phyloP scores from a whole-genome alignment of 2,888 invertebrate species.

The Phaonia tiefii region DNA sequence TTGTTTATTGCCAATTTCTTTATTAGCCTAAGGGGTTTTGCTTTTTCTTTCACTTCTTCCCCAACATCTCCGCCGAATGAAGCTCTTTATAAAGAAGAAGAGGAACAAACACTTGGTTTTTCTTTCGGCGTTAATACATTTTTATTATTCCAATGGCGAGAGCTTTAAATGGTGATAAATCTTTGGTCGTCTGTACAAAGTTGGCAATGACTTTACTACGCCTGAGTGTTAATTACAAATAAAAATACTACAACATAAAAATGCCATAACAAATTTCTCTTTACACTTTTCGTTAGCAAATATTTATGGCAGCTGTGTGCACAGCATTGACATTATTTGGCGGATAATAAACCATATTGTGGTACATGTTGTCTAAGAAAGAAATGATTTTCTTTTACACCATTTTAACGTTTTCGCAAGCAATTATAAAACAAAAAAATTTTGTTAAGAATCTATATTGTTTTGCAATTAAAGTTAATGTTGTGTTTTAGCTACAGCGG shows the following conservation, averaged over 20 bases:
- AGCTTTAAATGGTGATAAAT: constrained; percentile 2
- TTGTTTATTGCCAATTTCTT: constrained; percentile 41
- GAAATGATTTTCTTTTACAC: no score
- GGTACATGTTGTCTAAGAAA: no score
- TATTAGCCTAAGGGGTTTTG: constrained; percentile 24
- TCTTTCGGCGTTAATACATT: not conserved
- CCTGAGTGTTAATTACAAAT: not conserved
- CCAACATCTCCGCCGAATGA: no score
- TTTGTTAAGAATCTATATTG: no score
- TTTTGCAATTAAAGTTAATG: no score
- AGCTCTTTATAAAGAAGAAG: no score
- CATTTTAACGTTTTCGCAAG: no score
- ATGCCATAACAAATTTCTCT: not conserved
- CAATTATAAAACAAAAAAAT: no score
- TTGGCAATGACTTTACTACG: not conserved
- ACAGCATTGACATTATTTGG: no score
- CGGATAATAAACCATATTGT: no score
- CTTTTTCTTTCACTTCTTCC: not conserved
- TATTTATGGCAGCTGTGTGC: not conserved
- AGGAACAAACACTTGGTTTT: no score
- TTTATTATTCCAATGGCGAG: not conserved
- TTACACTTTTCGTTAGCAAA: not conserved
- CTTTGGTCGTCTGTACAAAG: not conserved
- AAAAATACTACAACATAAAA: not conserved
- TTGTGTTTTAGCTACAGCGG: no score